Percentiles rank a stretch among this genome's conserved stretches.
Conservation (phyloP, 2,797 vertebrate genomes). For the Sylvia borin region DNA sequence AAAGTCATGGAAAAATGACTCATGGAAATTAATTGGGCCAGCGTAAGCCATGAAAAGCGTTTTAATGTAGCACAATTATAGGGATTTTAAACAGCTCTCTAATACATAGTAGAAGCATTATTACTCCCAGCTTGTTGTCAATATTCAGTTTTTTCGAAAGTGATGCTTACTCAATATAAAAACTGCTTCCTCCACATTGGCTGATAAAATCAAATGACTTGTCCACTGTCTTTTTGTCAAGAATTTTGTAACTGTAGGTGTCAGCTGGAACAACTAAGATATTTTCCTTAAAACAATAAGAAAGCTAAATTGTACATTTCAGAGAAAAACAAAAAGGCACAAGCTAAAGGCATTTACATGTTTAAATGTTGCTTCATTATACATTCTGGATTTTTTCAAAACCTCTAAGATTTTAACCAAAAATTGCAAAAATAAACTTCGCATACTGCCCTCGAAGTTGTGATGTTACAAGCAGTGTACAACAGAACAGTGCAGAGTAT, state of each 20-base stretch:
- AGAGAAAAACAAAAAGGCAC: conserved; percentile 4
- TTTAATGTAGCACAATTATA: neutral
- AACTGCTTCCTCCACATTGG: conserved; percentile 86
- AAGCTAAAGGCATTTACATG: neutral
- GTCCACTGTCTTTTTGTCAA: conserved; percentile 83
- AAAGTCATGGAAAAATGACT: conserved; percentile 27
- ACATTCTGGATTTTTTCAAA: neutral
- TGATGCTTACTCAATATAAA: conserved; percentile 87
- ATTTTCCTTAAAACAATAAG: conserved; percentile 81
- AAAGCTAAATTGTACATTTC: conserved; percentile 45
- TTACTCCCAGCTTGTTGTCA: neutral
- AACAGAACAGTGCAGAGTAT: neutral
- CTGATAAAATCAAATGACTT: conserved; percentile 87
- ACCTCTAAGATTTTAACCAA: neutral
- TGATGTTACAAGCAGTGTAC: neutral
- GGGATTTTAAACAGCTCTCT: neutral
- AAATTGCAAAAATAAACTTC: neutral
- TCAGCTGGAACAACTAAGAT: conserved; percentile 85
- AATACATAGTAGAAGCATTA: neutral
- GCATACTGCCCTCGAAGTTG: neutral
- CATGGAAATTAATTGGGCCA: neutral
- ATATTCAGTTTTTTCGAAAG: neutral
- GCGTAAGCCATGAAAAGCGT: neutral
- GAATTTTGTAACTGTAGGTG: conserved; percentile 82
- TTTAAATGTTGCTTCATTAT: neutral